Percentiles rank a stretch among this genome's conserved stretches.
These are phyloP conservation scores for Melanerpes formicivorus DNA, from an alignment of 2,113 vertebrate species.

Conservation along the genomic window DNA sequence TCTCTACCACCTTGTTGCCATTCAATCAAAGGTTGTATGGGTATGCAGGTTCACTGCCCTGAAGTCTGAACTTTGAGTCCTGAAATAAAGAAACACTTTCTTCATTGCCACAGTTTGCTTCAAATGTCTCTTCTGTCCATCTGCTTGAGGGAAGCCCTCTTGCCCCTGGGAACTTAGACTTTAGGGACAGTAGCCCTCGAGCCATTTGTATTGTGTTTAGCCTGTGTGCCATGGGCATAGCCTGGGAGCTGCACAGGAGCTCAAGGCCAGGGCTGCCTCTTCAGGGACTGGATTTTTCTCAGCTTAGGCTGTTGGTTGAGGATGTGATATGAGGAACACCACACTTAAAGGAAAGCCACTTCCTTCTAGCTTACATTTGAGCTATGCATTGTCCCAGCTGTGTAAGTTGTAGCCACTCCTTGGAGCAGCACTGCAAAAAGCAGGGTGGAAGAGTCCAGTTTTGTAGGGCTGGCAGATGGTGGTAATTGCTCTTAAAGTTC, in stretches of 20 bases:
- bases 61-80: not conserved
- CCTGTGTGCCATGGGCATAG: accelerated
- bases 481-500: not conserved
- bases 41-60: not conserved
- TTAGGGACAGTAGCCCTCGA: not conserved
- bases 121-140: not conserved
- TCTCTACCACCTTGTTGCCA: not conserved
- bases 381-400: not conserved
- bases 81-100: not conserved
- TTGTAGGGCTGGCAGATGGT: not conserved
- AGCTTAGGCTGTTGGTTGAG: not conserved
- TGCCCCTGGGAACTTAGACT: not conserved
- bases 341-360: not conserved
- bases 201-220: not conserved
- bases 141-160: not conserved
- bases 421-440: not conserved
- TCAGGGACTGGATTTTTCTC: not conserved
- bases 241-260: not conserved
- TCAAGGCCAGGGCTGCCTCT: not conserved
- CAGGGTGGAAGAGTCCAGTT: not conserved
- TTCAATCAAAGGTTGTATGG: not conserved
- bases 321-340: not conserved
- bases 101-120: not conserved
- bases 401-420: not conserved
- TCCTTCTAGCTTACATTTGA: not conserved